A percentile compares a stretch with the other conserved stretches of the same genome.
phyloP scores from a whole-genome alignment of 2,113 vertebrate species.

The Probosciger aterrimus region DNA sequence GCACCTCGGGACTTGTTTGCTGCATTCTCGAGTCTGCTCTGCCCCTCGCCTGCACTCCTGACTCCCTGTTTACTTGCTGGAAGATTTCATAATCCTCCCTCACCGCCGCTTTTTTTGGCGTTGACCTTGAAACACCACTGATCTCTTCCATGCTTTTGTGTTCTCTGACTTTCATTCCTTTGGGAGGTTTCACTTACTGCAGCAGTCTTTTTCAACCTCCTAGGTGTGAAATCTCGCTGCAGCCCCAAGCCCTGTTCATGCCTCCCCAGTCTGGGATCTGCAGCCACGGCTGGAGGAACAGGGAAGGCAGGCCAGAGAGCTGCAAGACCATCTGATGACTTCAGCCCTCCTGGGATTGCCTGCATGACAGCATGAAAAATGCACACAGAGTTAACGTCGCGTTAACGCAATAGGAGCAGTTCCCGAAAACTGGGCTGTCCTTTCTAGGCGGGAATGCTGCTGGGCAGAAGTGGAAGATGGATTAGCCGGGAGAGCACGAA shows the following conservation, averaged over 20 bases:
- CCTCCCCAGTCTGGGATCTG: not conserved
- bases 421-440: not conserved
- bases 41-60: not conserved
- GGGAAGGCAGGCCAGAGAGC: not conserved
- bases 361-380: fast-evolving
- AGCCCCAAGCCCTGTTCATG: fast-evolving
- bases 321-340: not conserved
- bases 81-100: not conserved
- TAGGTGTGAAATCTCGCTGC: not conserved
- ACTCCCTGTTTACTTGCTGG: not conserved
- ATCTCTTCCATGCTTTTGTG: fast-evolving
- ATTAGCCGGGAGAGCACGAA: not conserved
- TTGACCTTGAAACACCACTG: not conserved
- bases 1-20: not conserved
- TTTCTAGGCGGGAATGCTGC: not conserved
- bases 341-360: not conserved
- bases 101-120: fast-evolving
- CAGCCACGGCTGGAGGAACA: not conserved
- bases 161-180: not conserved
- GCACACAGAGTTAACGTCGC: no score
- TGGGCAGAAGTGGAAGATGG: not conserved
- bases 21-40: not conserved
- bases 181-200: fast-evolving
- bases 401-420: fast-evolving
- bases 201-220: not conserved